These are phyloP conservation scores for Cyanoramphus novaezelandiae DNA, from an alignment of 2,113 vertebrate species.

Conservation along the genomic window DNA sequence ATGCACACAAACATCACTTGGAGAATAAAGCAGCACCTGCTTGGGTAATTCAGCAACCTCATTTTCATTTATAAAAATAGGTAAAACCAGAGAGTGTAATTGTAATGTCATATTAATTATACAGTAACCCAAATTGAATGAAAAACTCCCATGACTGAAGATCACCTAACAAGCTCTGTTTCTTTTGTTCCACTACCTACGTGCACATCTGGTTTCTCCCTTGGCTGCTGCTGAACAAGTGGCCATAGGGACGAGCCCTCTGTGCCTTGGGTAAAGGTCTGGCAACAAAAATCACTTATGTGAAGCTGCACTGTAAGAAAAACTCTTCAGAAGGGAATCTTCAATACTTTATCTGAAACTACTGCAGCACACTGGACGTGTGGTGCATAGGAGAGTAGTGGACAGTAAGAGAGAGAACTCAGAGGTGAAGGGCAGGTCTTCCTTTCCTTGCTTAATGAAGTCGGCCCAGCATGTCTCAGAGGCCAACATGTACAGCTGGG, in stretches of 20 bases:
- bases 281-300: neutral
- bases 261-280: neutral
- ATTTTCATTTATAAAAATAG: conserved; percentile 43
- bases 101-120: conserved; percentile 67
- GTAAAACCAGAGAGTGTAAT: conserved; percentile 37
- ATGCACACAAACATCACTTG: neutral
- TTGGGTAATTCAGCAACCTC: conserved; percentile 10
- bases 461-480: neutral
- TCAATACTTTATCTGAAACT: neutral
- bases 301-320: neutral
- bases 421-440: neutral
- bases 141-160: conserved; percentile 33
- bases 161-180: conserved; percentile 6
- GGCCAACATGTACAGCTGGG: rapidly evolving
- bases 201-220: neutral
- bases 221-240: neutral
- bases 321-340: neutral
- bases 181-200: conserved; percentile 39
- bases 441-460: neutral
- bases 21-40: conserved; percentile 1
- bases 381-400: neutral
- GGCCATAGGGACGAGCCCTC: neutral
- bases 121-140: conserved; percentile 64
- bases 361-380: neutral
- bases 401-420: neutral